Percentiles rank a stretch among this genome's conserved stretches.
These are phyloP conservation scores for Oeneis ivallda DNA, from an alignment of 2,888 invertebrate genomes.

Conservation along the genomic window DNA sequence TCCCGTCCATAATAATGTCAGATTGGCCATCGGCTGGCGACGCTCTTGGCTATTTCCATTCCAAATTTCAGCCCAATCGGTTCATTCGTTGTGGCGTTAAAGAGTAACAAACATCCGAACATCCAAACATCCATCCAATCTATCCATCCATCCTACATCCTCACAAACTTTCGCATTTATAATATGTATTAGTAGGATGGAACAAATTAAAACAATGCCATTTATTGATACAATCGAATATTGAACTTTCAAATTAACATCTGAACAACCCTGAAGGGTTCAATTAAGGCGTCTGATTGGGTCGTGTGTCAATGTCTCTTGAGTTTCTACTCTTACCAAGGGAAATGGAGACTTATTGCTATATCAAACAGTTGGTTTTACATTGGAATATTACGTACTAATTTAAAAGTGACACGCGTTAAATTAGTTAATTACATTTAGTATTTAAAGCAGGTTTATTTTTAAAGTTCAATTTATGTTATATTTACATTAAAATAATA, in stretches of 20 bases:
- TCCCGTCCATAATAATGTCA: too few species aligned
- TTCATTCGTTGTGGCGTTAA: too few species aligned
- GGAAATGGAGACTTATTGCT: neutral
- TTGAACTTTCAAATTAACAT: slow-evolving; percentile 34
- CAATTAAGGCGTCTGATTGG: slow-evolving; percentile 46
- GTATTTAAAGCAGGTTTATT: slow-evolving; percentile 19
- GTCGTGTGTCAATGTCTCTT: slow-evolving; percentile 43
- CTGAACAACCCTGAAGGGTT: slow-evolving; percentile 37
- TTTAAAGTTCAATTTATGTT: neutral
- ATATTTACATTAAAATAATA: too few species aligned
- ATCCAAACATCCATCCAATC: too few species aligned
- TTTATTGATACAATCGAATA: slow-evolving; percentile 34
- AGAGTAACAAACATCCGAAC: too few species aligned
- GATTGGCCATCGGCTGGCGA: too few species aligned
- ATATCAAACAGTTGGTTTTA: slow-evolving; percentile 9
- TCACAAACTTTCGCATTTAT: too few species aligned
- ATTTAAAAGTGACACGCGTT: slow-evolving; percentile 34
- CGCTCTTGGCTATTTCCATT: too few species aligned
- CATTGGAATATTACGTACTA: slow-evolving; percentile 6
- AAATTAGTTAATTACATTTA: slow-evolving; percentile 36
- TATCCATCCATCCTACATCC: too few species aligned
- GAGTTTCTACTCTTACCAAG: neutral
- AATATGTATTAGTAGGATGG: too few species aligned
- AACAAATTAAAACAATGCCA: slow-evolving; percentile 4
- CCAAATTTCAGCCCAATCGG: too few species aligned